Evolutionary conservation across 2,888 invertebrate species (phyloP).

Genomic region (Drosophila conformis): DNA sequence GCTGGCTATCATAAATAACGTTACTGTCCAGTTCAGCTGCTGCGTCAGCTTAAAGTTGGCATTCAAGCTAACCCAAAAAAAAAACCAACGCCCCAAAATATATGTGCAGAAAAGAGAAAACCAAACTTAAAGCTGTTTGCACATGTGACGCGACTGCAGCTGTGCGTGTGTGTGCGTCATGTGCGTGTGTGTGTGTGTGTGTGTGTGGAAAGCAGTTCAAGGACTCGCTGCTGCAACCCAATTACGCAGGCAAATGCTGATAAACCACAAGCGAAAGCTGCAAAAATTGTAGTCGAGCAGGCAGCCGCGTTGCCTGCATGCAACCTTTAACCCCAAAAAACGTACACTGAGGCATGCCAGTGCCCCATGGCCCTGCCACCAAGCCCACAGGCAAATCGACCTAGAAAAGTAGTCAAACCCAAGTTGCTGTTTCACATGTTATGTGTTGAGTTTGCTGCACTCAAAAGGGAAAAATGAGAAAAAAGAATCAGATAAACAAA

Average conservation of each 20-base stretch:
- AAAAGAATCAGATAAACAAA: slow-evolving; percentile 44
- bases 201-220: slow-evolving; percentile 55
- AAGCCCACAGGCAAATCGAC: slow-evolving; percentile 42
- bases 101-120: neutral
- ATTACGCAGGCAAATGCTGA: slow-evolving; percentile 67
- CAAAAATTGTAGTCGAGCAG: slow-evolving; percentile 8
- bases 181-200: slow-evolving; percentile 8
- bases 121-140: slow-evolving; percentile 44
- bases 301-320: slow-evolving; percentile 10
- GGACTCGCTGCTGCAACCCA: slow-evolving; percentile 66
- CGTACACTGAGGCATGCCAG: slow-evolving; percentile 3
- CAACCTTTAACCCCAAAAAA: slow-evolving; percentile 66
- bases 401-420: slow-evolving; percentile 58
- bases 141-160: slow-evolving; percentile 45
- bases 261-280: slow-evolving; percentile 27
- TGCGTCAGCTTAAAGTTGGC: slow-evolving; percentile 10
- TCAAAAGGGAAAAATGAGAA: slow-evolving; percentile 47
- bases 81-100: slow-evolving; percentile 8
- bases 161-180: slow-evolving; percentile 1
- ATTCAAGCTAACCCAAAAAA: neutral
- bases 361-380: neutral
- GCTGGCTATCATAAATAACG: slow-evolving; percentile 39
- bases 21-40: slow-evolving; percentile 33
- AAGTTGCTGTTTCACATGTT: slow-evolving; percentile 29
- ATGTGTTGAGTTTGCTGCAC: slow-evolving; percentile 30